A percentile compares a stretch with the other conserved stretches of the same genome.
Evolutionary conservation across 2,113 vertebrate genomes (phyloP).

Genomic region (Antechinus stuartii): DNA sequence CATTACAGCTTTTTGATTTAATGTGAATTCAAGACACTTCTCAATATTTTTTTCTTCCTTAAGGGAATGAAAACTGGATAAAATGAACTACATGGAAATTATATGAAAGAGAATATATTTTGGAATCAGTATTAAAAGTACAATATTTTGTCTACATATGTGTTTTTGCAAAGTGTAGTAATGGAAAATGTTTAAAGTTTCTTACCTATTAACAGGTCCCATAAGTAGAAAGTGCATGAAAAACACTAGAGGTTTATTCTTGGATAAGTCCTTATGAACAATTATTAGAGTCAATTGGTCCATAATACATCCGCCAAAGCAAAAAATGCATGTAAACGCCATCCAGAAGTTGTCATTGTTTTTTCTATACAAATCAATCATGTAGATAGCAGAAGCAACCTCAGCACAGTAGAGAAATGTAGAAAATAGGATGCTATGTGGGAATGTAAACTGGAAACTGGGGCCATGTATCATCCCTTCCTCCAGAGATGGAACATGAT

Average conservation of each 20-base stretch:
- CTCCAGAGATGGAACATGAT: background rate
- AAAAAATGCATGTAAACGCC: background rate
- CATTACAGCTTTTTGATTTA: too few species aligned
- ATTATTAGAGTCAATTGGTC: background rate
- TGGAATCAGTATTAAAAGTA: background rate
- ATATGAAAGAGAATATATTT: background rate
- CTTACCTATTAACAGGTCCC: slow-evolving; percentile 22
- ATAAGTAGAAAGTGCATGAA: background rate
- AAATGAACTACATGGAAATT: background rate
- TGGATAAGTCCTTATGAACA: background rate
- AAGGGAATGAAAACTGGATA: background rate
- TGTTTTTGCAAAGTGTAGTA: background rate
- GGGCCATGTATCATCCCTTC: background rate
- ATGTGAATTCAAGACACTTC: too few species aligned
- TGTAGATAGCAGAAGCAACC: background rate
- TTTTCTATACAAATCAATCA: background rate
- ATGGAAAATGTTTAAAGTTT: background rate
- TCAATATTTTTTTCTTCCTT: too few species aligned
- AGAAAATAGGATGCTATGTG: background rate
- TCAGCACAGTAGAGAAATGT: slow-evolving; percentile 2
- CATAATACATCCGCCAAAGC: background rate
- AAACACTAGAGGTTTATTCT: background rate
- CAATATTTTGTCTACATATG: background rate
- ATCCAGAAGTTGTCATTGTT: slow-evolving; percentile 17
- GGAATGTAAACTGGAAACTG: background rate